Evolutionary conservation across 2,113 vertebrate genomes (phyloP), one percentile per base, ranked within the genome.

Genomic region (Corydoras sp.): DNA sequence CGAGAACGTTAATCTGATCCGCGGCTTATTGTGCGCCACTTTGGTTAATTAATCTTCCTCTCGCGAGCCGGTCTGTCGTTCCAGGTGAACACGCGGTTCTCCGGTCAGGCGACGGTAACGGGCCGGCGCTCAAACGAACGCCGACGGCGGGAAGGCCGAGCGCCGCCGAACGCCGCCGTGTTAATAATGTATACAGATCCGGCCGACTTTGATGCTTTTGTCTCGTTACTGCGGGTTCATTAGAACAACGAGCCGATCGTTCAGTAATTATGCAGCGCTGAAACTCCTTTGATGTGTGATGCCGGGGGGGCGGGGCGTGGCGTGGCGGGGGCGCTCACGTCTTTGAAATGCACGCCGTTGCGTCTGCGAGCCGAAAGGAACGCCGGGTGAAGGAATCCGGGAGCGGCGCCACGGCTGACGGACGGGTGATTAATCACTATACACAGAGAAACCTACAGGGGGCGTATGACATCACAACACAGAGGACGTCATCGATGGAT

Each of bases 201-300:
- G 18, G 29, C 30, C 29, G 50, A 35, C 32, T 62, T 60, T 73
- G 60, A 69, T 63, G 70, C 64, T 53, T 73, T 49, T 64, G 69
- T 72, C 51, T 58, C 54, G 31, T 43, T 50, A 15, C 65, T 13
- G 11, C 12, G 14, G 15, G 0, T 35, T 12, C 4, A 14, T 29
- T 12, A n/a, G 35, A 64, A 50, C 49, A 59, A 69, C 24, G 61
- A 43, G 35, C 35, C 51, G 35, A 53, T 56, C 29, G 18, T 35
- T 64, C 24, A 59, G 55, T 65, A 54, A 73, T 69, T 72, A 68
- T 24, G 14, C 59, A 68, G 58, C 56, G 15, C 43, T 30, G 14
- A 62, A 54, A 18, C 31, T 62, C 62, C 31, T 29, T 63, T 62
- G 51, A 14, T 72, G 66, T 43, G 5, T 9, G 31, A n/a, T 51